A percentile compares a stretch with the other conserved stretches of the same genome.
Conservation (phyloP, 2,113 vertebrate species). For the Malurus alboscapulatus region DNA sequence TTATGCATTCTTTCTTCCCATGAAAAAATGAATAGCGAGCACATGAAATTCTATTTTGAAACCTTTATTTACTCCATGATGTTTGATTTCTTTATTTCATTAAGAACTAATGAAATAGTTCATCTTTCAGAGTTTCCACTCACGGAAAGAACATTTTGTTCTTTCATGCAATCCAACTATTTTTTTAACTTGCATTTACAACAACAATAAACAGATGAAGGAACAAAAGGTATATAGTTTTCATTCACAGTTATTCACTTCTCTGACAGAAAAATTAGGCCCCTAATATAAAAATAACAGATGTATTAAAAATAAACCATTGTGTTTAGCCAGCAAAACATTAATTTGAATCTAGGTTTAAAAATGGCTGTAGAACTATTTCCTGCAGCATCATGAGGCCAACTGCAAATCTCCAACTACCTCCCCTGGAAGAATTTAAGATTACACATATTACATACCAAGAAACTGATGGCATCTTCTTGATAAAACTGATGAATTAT, state of each 20-base stretch:
- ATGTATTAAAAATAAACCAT: background rate
- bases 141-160: constrained; percentile 41
- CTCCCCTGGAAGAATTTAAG: background rate
- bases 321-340: background rate
- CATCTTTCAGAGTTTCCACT: constrained; percentile 38
- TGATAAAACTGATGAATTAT: background rate
- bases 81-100: constrained; percentile 56
- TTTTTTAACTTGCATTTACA: background rate
- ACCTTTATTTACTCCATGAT: constrained; percentile 44
- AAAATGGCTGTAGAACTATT: background rate
- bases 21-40: constrained; percentile 34
- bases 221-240: constrained; percentile 28
- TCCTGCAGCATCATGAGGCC: background rate
- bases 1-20: constrained; percentile 47
- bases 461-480: background rate
- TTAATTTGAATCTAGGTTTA: background rate
- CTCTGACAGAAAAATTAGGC: constrained; percentile 48
- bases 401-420: background rate
- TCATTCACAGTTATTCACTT: constrained; percentile 36
- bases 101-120: constrained; percentile 26
- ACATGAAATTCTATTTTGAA: constrained; percentile 57
- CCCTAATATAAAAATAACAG: constrained; percentile 8
- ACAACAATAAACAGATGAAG: constrained; percentile 48
- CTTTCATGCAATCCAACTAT: constrained; percentile 26
- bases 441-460: fast-evolving